Conservation (phyloP, 2,797 vertebrate genomes). For the Danio aesculapii region DNA sequence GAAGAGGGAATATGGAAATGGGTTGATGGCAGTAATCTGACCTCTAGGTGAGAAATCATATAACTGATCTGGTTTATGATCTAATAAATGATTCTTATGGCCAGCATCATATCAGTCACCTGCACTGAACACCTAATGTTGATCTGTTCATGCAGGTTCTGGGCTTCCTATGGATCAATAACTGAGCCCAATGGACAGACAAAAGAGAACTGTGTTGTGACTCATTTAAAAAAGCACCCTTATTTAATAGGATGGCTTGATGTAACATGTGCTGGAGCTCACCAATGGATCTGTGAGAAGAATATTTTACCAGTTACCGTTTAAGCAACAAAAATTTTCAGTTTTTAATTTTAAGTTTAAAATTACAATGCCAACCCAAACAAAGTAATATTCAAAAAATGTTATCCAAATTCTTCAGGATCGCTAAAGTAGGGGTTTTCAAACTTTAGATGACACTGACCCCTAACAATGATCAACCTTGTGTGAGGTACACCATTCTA, state of each 20-base stretch:
- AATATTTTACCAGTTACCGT: neutral
- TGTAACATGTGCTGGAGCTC: neutral
- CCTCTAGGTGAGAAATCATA: neutral
- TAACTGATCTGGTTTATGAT: neutral
- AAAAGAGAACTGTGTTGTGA: neutral
- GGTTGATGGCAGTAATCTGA: neutral
- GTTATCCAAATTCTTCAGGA: too few relatives aligned
- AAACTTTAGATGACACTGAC: too few relatives aligned
- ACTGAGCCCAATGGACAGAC: accelerated
- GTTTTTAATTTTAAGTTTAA: too few relatives aligned
- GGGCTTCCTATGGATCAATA: neutral
- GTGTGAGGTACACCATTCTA: too few relatives aligned
- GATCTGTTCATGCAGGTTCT: neutral
- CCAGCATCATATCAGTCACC: neutral
- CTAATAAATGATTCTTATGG: neutral
- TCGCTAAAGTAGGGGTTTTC: too few relatives aligned
- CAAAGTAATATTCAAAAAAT: too few relatives aligned
- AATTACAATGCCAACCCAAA: too few relatives aligned
- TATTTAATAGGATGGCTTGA: neutral
- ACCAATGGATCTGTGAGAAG: slow-evolving; percentile 10
- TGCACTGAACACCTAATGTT: neutral
- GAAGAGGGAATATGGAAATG: neutral
- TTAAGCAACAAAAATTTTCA: too few relatives aligned
- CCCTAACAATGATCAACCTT: too few relatives aligned
- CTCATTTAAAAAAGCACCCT: neutral